Evolutionary conservation across 2,888 invertebrate genomes (phyloP), one percentile per base, ranked within the genome.

Genomic region (Malthinus flaveolus): DNA sequence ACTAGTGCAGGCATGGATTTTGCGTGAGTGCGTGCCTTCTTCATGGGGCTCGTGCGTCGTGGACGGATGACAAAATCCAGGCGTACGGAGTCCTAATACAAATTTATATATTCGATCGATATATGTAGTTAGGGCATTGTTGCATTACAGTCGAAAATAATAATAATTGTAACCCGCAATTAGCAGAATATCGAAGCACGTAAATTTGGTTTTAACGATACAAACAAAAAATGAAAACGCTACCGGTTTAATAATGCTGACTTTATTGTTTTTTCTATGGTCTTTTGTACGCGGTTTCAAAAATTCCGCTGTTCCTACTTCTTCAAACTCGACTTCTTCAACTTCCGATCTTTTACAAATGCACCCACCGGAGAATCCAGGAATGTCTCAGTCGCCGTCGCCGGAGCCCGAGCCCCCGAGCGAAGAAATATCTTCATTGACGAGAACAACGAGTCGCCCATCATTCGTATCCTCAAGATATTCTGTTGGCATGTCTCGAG

Each of bases 251-350:
- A 50, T 71, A 71, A 86, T 86, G 86, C 79, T 86, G 78, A 85
- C 85, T 73, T 76, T 85, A 73, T 81, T 85, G 71, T 83, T 85
- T 73, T 81, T 85, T 78, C 78, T 84, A 79, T 85, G 85, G 85
- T 82, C 84, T 72, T 81, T 82, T 67, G 83, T 84, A 73, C 84
- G 85, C 75, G 84, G 83, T 78, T 79, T 85, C 47, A 77, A 71
- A 67, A 75, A 74, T 59, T 69, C 61, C 63, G 71, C 58, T 36
- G 65, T 49, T 45, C 59, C 64, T 49, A 47, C 62, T 37, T 49
- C 59, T 34, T 36, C 50, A 13, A 32, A 49, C 15, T 23, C 55
- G 7, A 31, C 56, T 31, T 23, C 48, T 3, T 61, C 63, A 8
- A 56, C 67, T 7, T 61, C 65, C 44, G 60, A 62, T 32, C 81